Percentiles rank a stretch among this genome's conserved stretches.
Conservation (phyloP, 30 jellyfish, hydroid and myxozoan genomes). For the Pelagia noctiluca region DNA sequence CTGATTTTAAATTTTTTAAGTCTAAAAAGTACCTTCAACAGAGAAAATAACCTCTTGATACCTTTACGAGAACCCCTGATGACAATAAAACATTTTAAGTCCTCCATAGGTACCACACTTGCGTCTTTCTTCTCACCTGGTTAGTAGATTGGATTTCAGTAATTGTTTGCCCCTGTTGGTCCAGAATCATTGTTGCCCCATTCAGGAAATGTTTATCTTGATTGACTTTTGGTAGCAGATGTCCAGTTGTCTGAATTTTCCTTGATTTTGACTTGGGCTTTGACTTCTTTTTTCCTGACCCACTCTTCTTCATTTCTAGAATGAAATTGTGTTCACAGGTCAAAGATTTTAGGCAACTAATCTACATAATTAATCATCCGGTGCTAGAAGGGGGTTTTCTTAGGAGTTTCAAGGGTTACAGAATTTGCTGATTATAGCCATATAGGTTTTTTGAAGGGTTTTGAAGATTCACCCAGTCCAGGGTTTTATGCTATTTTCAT, state of each 20-base stretch:
- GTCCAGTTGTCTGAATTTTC: slow-evolving; percentile 9
- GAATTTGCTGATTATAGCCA: background rate
- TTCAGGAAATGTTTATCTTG: slow-evolving; percentile 23
- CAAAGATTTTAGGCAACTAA: background rate
- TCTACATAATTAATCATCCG: background rate
- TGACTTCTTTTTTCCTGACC: slow-evolving; percentile 3
- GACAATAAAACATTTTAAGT: background rate
- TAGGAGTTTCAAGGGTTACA: background rate
- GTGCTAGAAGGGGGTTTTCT: background rate
- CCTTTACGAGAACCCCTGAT: too few species aligned
- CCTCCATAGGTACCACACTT: too few species aligned
- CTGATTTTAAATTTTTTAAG: background rate
- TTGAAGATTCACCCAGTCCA: background rate
- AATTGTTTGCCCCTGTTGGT: slow-evolving; percentile 26
- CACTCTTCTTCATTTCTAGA: background rate
- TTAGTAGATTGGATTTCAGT: slow-evolving; percentile 35
- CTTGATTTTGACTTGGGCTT: slow-evolving; percentile 15
- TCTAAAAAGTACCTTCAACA: background rate
- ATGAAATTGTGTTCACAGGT: too few species aligned
- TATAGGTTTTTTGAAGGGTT: background rate
- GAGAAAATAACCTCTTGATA: background rate
- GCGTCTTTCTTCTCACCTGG: slow-evolving; percentile 34
- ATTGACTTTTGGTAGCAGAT: slow-evolving; percentile 13
- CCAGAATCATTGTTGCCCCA: slow-evolving; percentile 62
- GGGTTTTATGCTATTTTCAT: background rate